Percentiles rank a stretch among this genome's conserved stretches.
phyloP scores from a whole-genome alignment of 2,797 vertebrate species.

The Ptychadena robeensis region DNA sequence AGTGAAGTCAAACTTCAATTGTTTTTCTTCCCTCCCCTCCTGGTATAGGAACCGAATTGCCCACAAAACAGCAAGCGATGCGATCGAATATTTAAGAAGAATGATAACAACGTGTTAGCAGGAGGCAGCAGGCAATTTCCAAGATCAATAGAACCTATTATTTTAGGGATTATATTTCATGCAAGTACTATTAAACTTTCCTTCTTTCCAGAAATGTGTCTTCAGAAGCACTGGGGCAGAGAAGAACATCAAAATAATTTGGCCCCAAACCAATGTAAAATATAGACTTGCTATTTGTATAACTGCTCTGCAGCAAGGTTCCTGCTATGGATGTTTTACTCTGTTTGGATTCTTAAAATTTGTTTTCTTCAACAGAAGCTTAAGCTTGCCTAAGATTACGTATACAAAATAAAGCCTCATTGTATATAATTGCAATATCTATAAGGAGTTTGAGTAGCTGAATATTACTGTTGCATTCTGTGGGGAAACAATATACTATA shows the following conservation, averaged over 20 bases:
- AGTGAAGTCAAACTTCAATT: slow-evolving; percentile 81
- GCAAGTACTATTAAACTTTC: slow-evolving; percentile 55
- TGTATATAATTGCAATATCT: neutral
- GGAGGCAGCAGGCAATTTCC: slow-evolving; percentile 56
- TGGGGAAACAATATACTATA: neutral
- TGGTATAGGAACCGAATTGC: slow-evolving; percentile 62
- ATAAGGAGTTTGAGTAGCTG: neutral
- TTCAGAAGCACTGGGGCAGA: slow-evolving; percentile 36
- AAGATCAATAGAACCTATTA: slow-evolving; percentile 60
- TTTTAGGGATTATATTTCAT: slow-evolving; percentile 24
- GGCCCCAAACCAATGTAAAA: slow-evolving; percentile 26
- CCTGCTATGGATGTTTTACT: slow-evolving; percentile 32
- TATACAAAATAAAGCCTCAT: neutral
- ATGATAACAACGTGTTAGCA: slow-evolving; percentile 49
- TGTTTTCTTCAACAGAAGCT: slow-evolving; percentile 29
- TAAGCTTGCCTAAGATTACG: neutral
- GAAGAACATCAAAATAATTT: slow-evolving; percentile 35
- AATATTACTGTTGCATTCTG: slow-evolving; percentile 1
- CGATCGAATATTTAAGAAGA: slow-evolving; percentile 40
- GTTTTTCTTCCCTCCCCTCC: slow-evolving; percentile 74
- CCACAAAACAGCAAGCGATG: slow-evolving; percentile 25
- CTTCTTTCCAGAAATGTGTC: slow-evolving; percentile 48
- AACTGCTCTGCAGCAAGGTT: slow-evolving; percentile 12
- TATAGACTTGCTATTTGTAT: slow-evolving; percentile 38
- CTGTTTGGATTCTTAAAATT: slow-evolving; percentile 20